phyloP scores from a whole-genome alignment of 2,797 vertebrate species.

The Sardinella longiceps region DNA sequence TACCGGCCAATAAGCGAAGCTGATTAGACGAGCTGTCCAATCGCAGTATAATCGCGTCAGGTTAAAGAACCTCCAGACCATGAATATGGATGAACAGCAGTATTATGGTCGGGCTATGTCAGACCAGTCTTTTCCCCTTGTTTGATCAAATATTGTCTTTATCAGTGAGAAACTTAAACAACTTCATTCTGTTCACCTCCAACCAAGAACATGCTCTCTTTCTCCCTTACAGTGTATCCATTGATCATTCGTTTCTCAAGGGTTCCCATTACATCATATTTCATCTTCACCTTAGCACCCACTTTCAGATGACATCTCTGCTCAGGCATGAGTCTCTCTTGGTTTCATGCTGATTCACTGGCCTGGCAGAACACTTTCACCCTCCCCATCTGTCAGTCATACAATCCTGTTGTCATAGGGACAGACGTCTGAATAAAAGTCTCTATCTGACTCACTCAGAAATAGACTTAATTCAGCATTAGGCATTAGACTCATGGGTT shows the following conservation, averaged over 20 bases:
- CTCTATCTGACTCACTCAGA: background rate
- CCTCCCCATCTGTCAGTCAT: background rate
- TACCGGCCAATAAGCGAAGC: no score
- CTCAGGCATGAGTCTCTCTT: background rate
- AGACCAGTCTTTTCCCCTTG: no score
- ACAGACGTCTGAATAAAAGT: background rate
- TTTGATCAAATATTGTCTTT: constrained; percentile 6
- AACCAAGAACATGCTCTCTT: background rate
- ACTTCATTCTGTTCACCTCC: background rate
- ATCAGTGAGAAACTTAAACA: background rate
- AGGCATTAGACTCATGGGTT: background rate
- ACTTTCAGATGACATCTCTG: background rate
- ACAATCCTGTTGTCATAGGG: background rate
- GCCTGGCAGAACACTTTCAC: constrained; percentile 8
- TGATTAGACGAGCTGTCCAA: no score
- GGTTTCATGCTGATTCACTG: constrained; percentile 19
- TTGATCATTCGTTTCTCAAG: background rate
- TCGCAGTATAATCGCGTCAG: no score
- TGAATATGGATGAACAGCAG: no score
- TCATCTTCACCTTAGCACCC: background rate
- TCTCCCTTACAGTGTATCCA: background rate
- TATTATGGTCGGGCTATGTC: no score
- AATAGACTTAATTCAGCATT: background rate
- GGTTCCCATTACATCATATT: background rate
- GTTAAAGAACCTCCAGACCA: no score